Evolutionary conservation across 2,113 vertebrate species (phyloP).

Genomic region (Rhinopomastus cyanomelas): DNA sequence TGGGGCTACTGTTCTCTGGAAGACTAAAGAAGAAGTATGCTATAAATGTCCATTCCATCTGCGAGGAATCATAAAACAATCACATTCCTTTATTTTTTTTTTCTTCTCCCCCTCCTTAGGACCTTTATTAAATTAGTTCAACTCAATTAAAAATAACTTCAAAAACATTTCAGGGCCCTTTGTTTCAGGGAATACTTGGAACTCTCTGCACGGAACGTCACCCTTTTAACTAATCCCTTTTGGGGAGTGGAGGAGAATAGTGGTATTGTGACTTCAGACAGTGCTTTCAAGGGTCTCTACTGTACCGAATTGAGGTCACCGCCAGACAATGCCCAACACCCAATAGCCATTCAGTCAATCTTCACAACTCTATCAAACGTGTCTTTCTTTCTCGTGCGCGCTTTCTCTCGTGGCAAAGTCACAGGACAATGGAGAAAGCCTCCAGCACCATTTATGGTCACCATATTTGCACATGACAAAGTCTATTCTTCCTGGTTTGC

Average conservation of each 20-base stretch:
- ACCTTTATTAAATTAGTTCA: constrained; percentile 88
- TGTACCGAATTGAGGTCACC: constrained; percentile 99
- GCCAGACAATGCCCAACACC: constrained; percentile 95
- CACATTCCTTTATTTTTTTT: constrained; percentile 83
- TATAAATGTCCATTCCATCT: constrained; percentile 85
- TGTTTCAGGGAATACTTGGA: constrained; percentile 91
- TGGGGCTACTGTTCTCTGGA: constrained; percentile 83
- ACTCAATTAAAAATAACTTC: constrained; percentile 89
- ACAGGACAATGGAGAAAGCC: constrained; percentile 87
- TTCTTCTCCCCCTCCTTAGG: constrained; percentile 62
- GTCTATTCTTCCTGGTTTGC: constrained; percentile 79
- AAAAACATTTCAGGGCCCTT: constrained; percentile 84
- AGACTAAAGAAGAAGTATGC: constrained; percentile 81
- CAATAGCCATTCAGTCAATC: constrained; percentile 93
- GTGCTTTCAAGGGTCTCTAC: constrained; percentile 95
- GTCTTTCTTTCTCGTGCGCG: constrained; percentile 86
- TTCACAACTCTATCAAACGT: constrained; percentile 97
- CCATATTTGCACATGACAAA: constrained; percentile 86
- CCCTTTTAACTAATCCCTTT: constrained; percentile 96
- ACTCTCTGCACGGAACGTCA: constrained; percentile 93
- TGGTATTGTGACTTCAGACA: constrained; percentile 94
- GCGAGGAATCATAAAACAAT: constrained; percentile 85
- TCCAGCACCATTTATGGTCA: constrained; percentile 82
- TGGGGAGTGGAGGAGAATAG: constrained; percentile 92
- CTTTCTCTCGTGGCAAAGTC: constrained; percentile 90